Base-by-base conservation (phyloP, 2,888 invertebrate genomes). In the Ectemnius cavifrons region DNA sequence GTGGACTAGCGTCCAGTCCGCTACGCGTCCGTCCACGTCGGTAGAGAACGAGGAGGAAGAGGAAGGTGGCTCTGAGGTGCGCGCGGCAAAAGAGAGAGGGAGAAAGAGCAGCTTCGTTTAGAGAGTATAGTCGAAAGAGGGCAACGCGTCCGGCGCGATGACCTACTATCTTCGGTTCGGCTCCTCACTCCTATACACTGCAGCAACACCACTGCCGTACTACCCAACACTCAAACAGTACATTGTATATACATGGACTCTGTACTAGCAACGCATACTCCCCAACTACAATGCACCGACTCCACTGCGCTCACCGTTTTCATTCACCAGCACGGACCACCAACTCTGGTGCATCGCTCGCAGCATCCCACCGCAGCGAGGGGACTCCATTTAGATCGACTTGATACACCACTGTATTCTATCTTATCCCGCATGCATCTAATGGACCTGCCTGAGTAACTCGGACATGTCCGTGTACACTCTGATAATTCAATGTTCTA, bases 151-250 rank as follows among this genome's bases (percentile, higher is more conserved):
- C 90, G 90, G 89, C 90, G 90, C 87, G 84, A 84, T 90, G 90
- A 90, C 90, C 90, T 89, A 90, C 90, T 89, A 90, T 90, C 89
- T 86, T 87, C 89, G 89, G 85, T 89, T 86, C 88, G 88, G 77
- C 89, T 88, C 85, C 84, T 87, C 82, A 78, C 64, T 73, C 62
- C 63, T 71, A 73, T 77, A 77, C 52, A 13, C n/a, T 52, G 37
- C 37, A 37, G 37, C 8, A 37, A 37, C 37, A 37, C 37, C 37
- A 37, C 37, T 37, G 37, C 37, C 37, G 37, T 6, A 37, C 37
- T 37, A 37, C 37, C 37, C 5, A 37, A 37, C 37, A 6, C 37
- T 6, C 37, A 37, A 0, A 1, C 37, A 37, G 37, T 56, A 61
- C 63, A 20, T 61, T 60, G 28, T 23, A 27, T 57, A 52, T 11